Base-by-base conservation (phyloP, 1,140 invertebrate species). In the Drosophila asahinai region DNA sequence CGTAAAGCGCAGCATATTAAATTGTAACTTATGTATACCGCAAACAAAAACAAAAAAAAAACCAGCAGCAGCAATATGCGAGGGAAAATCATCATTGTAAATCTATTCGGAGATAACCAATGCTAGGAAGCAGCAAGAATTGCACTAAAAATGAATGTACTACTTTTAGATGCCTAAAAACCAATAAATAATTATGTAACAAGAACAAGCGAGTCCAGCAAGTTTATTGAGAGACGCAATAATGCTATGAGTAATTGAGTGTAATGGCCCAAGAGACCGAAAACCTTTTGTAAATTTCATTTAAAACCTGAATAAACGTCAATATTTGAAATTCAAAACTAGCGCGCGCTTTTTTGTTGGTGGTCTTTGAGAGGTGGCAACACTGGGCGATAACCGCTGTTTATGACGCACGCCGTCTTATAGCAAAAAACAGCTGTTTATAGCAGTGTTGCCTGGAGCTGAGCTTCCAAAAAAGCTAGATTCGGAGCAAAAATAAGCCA, bases 21-120 rank as follows among this genome's bases (percentile, higher is more conserved):
- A 90, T 81, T 80, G 86, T 90, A 90, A 90, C 86, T 90, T 90
- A 90, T 90, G 86, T 90, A 90, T 90, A 90, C 86, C 86, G 74
- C 79, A 80, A 71, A 48, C 25, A 48, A 33, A 52, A 48, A 58
- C 38, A 40, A 38, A 15, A 65, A 65, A 17, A 52, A 54, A 54
- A 14, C 5, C 74, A 78, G 25, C 59, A 70, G 42, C 43, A 63
- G 48, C 55, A 67, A 30, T 54, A 40, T 54, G 67, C 67, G 67
- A 30, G 12, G 11, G 8, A 27, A 67, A 71, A 71, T 74, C 27
- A 75, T 72, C 59, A 60, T 80, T 84, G 72, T 64, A 60, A 86
- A 86, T 64, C 42, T 36, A 74, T 62, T 71, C 49, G 71, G 38
- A 61, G 61, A 78, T 78, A 78, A 78, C 64, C 58, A 71, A 55